Evolutionary conservation across 2,888 invertebrate species (phyloP), one percentile per base, ranked within the genome.

Genomic region (Hirtodrosophila confusa): DNA sequence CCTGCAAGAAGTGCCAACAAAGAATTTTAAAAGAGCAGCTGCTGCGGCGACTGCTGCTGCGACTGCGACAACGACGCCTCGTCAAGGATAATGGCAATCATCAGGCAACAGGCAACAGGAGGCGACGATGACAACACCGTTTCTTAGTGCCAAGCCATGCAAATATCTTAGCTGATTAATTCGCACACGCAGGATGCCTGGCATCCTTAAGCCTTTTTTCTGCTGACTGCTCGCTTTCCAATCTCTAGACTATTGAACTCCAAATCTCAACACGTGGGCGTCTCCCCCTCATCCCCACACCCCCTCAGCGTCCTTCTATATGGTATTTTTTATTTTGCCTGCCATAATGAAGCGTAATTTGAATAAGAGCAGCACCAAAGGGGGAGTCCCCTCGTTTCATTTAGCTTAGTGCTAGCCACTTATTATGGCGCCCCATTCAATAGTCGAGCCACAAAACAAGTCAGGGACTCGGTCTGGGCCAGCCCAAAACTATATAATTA

Each of bases 1-100:
- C 93, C 98, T 98, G 95, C 12, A 95, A 94, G 53, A 63, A 67
- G 61, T 61, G 51, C 51, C 72, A 71, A 80, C 86, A 88, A 82
- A 85, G 86, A 69, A 54, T 61, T 70, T 66, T 68, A 69, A 41
- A 76, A 53, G 17, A 17, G 6, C 72, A 72, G 58, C 66, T 67
- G 58, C 58, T 27, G 4, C 27, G 27, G 6, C 27, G 17, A 1
- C 17, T 17, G 17, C 17, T 17, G 17, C 17, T 35, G 33, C 58
- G 17, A 53, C 23, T 35, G 37, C 51, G 61, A 43, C 58, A 37
- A 54, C 53, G 62, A 39, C 45, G 64, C 51, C 65, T 12, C 39
- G 58, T 65, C 67, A 63, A 73, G 68, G 48, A 80, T 83, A 80
- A 86, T 86, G 70, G 64, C 72, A 72, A 83, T 67, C 78, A 67